Evolutionary conservation across 2,113 vertebrate species (phyloP), one percentile per base, ranked within the genome.

Genomic region (Gallinago undulata): DNA sequence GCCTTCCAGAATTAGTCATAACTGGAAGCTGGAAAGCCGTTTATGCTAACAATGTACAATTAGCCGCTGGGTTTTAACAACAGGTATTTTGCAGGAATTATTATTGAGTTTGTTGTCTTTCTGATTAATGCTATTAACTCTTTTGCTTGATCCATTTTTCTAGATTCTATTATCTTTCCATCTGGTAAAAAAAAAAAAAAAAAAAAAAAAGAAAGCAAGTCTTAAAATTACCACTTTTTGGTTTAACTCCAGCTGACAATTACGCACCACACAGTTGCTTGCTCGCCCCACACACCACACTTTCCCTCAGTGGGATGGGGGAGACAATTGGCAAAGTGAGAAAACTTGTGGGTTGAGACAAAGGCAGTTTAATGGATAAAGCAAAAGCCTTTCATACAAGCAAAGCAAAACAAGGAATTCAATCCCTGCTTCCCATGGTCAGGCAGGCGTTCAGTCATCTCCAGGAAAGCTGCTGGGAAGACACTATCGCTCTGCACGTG

Each of bases 21-120:
- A 77, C 51, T 92, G 51, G 60, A 89, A 90, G 63, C 27, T 94
- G 88, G 75, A 90, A 79, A 83, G 55, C 72, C 88, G 59, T 84
- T 92, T 94, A 82, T 68, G 37, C 31, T 67, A 90, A 72, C 77
- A 94, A 75, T 2, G 2, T 88, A 18, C 78, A 94, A 89, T 92
- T 90, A 94, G 43, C 57, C 69, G 45, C 51, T 88, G 79, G 66
- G 27, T 79, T 91, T 92, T 76, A 90, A 93, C 87, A 89, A 78
- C 21, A 82, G 57, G 15, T 24, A 14, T 87, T 93, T 89, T 81
- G 51, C 57, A 56, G 37, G 63, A 94, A 60, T 91, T 80, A 41
- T 82, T 87, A 47, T 45, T 2, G 5, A 84, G 50, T 95, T 77
- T 91, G 86, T 85, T 91, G 62, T 95, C 53, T 89, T 92, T 83